Percentiles rank a stretch among this genome's conserved stretches.
Conservation (phyloP, 1,140 invertebrate genomes). For the Dreissena rostriformis region DNA sequence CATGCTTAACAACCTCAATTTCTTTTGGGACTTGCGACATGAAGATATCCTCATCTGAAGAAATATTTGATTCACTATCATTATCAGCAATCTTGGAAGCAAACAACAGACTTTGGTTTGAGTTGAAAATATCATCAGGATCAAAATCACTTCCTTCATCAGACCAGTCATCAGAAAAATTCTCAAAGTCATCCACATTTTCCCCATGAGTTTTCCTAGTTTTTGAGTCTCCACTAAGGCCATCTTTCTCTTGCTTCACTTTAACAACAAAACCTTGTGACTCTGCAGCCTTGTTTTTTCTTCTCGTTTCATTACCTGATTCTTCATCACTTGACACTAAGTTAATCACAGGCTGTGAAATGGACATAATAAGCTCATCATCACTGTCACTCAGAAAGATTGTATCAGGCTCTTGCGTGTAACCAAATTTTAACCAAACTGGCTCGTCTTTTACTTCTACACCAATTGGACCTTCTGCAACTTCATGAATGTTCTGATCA, state of each 20-base stretch:
- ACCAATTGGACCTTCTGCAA: background rate
- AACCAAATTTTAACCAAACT: constrained; percentile 24
- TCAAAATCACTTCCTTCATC: constrained; percentile 50
- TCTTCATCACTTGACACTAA: constrained; percentile 31
- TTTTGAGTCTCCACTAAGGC: background rate
- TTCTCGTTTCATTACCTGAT: background rate
- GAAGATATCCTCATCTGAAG: constrained; percentile 25
- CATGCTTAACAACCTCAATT: background rate
- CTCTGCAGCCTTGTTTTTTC: background rate
- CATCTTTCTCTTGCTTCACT: constrained; percentile 21
- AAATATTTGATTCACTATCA: constrained; percentile 4
- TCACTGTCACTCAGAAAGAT: constrained; percentile 44
- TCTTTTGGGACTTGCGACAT: background rate
- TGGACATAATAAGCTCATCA: constrained; percentile 37
- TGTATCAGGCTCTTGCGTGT: constrained; percentile 46
- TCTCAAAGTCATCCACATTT: background rate
- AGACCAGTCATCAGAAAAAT: constrained; percentile 43
- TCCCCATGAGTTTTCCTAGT: background rate
- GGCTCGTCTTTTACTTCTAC: constrained; percentile 27
- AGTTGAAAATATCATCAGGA: constrained; percentile 29
- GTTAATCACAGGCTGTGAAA: constrained; percentile 39
- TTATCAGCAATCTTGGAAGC: background rate
- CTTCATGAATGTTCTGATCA: background rate
- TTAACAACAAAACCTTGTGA: constrained; percentile 10
- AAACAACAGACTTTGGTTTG: background rate